A percentile compares a stretch with the other conserved stretches of the same genome.
phyloP scores from a whole-genome alignment of 2,888 invertebrate species.

The Papilio gigon region DNA sequence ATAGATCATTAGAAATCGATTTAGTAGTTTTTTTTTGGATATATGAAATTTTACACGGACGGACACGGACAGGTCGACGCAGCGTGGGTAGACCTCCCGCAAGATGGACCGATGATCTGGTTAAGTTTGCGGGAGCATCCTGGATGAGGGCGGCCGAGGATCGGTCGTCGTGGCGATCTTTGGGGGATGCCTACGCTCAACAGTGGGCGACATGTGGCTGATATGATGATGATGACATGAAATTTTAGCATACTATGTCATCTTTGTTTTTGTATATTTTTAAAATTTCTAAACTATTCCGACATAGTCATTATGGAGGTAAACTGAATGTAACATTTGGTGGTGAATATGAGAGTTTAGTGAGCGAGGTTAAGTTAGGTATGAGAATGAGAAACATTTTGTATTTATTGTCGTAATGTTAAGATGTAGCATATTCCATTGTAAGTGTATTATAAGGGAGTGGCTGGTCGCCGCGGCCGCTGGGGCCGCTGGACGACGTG shows the following conservation, averaged over 20 bases:
- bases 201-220: too few relatives aligned
- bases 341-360: not conserved
- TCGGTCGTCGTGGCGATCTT: too few relatives aligned
- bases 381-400: conserved; percentile 17
- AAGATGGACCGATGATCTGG: too few relatives aligned
- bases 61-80: too few relatives aligned
- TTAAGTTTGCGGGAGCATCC: too few relatives aligned
- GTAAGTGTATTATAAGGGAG: conserved; percentile 53
- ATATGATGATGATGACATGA: too few relatives aligned
- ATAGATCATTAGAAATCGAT: not conserved
- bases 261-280: not conserved
- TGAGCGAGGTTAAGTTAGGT: conserved; percentile 1
- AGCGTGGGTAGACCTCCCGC: too few relatives aligned
- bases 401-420: conserved; percentile 63
- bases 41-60: too few relatives aligned
- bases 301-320: conserved; percentile 14
- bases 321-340: not conserved
- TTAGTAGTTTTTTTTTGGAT: too few relatives aligned
- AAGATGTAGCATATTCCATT: conserved; percentile 57
- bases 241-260: not conserved
- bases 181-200: too few relatives aligned
- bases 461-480: conserved; percentile 37
- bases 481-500: conserved; percentile 42
- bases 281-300: not conserved
- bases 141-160: too few relatives aligned